Base-by-base conservation (phyloP, 2,113 vertebrate species). In the Oncorhynchus clarkii region DNA sequence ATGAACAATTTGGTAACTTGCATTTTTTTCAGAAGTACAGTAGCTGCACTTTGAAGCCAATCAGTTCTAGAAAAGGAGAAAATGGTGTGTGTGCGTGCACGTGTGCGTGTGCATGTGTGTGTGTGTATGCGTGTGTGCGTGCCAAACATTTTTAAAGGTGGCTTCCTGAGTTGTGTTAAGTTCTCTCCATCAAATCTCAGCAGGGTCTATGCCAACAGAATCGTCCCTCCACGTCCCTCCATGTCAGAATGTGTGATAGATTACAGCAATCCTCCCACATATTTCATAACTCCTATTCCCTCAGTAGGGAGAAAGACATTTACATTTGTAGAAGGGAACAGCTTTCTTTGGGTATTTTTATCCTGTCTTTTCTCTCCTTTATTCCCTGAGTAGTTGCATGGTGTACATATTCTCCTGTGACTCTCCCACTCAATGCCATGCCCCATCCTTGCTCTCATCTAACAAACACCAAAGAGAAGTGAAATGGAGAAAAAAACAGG, bases 241-340 rank as follows among this genome's bases (percentile, higher is more conserved):
- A 73, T 89, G 85, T 91, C 88, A 90, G 64, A 79, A 71, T 66
- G 80, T 79, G 78, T 91, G 89, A 91, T 91, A 85, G 86, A 91
- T 92, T 87, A 88, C 88, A 90, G 84, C 86, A 83, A 77, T 88
- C 85, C 88, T 86, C 88, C 83, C 87, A 72, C 80, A 89, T 91
- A 88, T 90, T 90, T 89, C 85, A 89, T 84, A 85, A 90, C 86
- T 84, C 81, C 86, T 69, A 79, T 74, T 83, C 86, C 84, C 83
- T 79, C 76, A 24, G 65, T 78, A 81, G 74, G 84, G 70, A 80
- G 60, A 71, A 65, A 84, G 74, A 82, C 80, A 87, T 90, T 89
- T 81, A 86, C 86, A 88, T 90, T 87, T 87, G 86, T 88, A 86
- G 85, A 84, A 87, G 82, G 22, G 84, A 88, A 80, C 48, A 78